Conservation (phyloP, 2,797 vertebrate genomes). For the Gymnoscopelus braueri region DNA sequence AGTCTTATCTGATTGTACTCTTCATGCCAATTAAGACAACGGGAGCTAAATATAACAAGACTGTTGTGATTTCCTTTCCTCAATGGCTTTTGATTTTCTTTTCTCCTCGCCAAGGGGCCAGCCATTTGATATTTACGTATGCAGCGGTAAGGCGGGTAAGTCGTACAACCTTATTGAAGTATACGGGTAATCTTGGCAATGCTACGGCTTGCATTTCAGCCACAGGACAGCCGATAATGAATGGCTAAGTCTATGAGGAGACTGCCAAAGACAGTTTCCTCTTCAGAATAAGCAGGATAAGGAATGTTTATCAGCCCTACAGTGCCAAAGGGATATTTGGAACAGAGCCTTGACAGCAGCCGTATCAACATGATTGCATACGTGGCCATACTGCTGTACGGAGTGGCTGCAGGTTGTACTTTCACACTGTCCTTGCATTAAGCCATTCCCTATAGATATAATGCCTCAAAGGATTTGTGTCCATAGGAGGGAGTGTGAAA, state of each 20-base stretch:
- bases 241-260: conserved; percentile 8
- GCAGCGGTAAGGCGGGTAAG: conserved; percentile 15
- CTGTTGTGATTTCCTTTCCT: conserved; percentile 69
- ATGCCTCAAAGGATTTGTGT: conserved; percentile 37
- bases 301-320: conserved; percentile 55
- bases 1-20: conserved; percentile 79
- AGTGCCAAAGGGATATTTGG: conserved; percentile 52
- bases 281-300: conserved; percentile 26
- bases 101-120: conserved; percentile 43
- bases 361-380: conserved; percentile 46
- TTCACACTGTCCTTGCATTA: conserved; percentile 63
- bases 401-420: conserved; percentile 45
- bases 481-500: conserved; percentile 65
- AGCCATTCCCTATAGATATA: conserved; percentile 53
- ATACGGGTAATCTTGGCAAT: conserved; percentile 61
- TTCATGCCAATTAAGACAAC: conserved; percentile 80
- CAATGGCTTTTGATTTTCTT: conserved; percentile 70
- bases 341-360: conserved; percentile 42
- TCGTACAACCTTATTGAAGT: conserved; percentile 31
- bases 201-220: conserved; percentile 56
- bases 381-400: conserved; percentile 51
- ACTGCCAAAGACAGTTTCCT: conserved; percentile 13
- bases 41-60: conserved; percentile 72
- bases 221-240: conserved; percentile 44
- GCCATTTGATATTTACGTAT: conserved; percentile 47